A percentile compares a stretch with the other conserved stretches of the same genome.
These are phyloP conservation scores for Aspiorhynchus laticeps DNA, from an alignment of 2,113 vertebrate species.

Conservation along the genomic window DNA sequence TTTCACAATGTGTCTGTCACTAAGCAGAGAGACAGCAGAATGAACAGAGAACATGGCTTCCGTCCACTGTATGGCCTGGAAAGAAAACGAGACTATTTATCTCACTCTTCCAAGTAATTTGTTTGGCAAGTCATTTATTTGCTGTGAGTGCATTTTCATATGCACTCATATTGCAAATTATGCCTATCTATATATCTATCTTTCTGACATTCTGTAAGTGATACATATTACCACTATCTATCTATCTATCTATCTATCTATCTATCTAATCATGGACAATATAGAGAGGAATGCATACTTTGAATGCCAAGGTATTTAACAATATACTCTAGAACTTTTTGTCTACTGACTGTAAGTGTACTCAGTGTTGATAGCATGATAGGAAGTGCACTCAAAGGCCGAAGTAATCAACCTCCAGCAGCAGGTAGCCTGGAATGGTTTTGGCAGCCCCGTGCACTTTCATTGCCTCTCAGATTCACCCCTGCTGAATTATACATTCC, in stretches of 20 bases:
- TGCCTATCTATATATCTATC: background rate
- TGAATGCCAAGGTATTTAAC: background rate
- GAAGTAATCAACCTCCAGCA: slow-evolving; percentile 19
- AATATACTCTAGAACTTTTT: background rate
- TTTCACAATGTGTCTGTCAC: slow-evolving; percentile 48
- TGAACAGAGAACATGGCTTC: slow-evolving; percentile 43
- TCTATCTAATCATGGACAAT: background rate
- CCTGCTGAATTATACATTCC: slow-evolving; percentile 29
- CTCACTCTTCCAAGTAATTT: background rate
- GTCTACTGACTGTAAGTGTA: background rate
- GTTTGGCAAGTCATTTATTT: background rate
- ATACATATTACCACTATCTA: too few species aligned
- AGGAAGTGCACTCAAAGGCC: background rate
- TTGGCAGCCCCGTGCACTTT: background rate
- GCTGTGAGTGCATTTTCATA: background rate
- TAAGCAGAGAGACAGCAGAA: slow-evolving; percentile 32
- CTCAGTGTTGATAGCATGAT: background rate
- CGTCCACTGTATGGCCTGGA: slow-evolving; percentile 14
- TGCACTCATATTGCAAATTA: too few species aligned
- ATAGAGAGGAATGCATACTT: background rate
- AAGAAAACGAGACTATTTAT: background rate
- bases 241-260: background rate
- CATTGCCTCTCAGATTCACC: slow-evolving; percentile 14
- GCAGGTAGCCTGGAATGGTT: background rate
- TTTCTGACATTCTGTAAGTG: background rate